These are phyloP conservation scores for Regulus satrapa DNA, from an alignment of 2,113 vertebrate species.

Conservation along the genomic window DNA sequence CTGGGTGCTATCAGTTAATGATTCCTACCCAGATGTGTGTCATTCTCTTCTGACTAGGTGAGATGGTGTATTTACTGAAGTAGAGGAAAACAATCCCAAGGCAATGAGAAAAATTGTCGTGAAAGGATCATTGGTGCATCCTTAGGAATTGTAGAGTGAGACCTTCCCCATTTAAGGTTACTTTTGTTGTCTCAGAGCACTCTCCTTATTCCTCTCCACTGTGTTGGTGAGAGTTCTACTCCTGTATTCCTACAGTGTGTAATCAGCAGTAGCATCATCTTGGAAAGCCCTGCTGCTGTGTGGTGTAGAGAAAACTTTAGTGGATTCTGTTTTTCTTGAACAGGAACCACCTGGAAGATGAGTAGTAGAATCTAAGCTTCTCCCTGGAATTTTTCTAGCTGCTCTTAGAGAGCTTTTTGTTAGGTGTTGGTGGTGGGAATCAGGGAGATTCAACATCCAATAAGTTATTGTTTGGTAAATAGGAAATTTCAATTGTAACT, in stretches of 20 bases:
- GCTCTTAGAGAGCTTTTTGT: background rate
- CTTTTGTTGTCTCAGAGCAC: background rate
- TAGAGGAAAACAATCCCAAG: background rate
- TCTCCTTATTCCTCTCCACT: background rate
- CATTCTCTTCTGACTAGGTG: background rate
- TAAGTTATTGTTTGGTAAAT: background rate
- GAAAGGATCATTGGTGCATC: accelerated
- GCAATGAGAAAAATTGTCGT: background rate
- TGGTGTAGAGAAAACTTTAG: accelerated
- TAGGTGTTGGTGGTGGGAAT: background rate
- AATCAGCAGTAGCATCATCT: background rate
- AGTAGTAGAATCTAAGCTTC: background rate
- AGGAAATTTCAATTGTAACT: background rate
- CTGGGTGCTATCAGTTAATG: background rate
- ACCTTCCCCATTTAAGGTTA: background rate
- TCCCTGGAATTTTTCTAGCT: background rate
- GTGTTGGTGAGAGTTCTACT: background rate
- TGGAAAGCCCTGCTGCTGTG: background rate
- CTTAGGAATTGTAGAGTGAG: background rate
- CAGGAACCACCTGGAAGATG: background rate
- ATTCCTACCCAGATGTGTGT: background rate
- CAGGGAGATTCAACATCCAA: background rate
- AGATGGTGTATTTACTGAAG: background rate
- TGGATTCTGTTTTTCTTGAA: background rate
- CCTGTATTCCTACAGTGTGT: background rate